Percentiles rank a stretch among this genome's conserved stretches.
These are phyloP conservation scores for Sarcophaga carnaria DNA, from an alignment of 2,888 invertebrate species.

Conservation along the genomic window DNA sequence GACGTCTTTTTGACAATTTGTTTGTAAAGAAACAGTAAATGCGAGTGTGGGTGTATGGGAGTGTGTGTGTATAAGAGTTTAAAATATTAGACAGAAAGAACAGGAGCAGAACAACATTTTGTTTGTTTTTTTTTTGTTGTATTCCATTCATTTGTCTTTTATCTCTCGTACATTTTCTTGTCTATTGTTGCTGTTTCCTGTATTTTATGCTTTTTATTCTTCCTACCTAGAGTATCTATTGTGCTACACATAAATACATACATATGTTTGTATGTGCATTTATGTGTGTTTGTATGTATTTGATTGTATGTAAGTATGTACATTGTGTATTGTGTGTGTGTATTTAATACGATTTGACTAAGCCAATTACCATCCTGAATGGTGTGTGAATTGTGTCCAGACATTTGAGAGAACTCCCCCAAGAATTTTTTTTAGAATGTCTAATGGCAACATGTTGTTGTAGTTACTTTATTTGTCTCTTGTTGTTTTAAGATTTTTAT, in stretches of 20 bases:
- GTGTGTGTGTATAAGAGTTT: neutral
- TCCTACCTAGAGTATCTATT: neutral
- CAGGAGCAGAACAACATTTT: no score
- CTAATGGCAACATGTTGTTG: slow-evolving; percentile 60
- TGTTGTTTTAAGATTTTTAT: neutral
- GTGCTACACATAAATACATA: neutral
- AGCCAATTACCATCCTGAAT: slow-evolving; percentile 71
- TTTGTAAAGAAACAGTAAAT: slow-evolving; percentile 22
- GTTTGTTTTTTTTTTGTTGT: neutral
- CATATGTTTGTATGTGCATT: neutral
- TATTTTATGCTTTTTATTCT: slow-evolving; percentile 19
- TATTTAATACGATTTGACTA: slow-evolving; percentile 70
- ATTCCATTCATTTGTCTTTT: slow-evolving; percentile 22
- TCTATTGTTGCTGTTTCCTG: slow-evolving; percentile 25
- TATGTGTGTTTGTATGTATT: slow-evolving; percentile 37
- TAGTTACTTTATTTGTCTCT: neutral
- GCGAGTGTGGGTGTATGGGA: no score
- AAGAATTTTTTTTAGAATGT: slow-evolving; percentile 50
- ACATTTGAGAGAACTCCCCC: slow-evolving; percentile 50
- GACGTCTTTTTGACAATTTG: slow-evolving; percentile 48
- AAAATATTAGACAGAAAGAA: neutral
- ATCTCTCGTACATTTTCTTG: slow-evolving; percentile 1
- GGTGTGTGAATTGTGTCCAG: slow-evolving; percentile 70
- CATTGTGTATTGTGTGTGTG: slow-evolving; percentile 39
- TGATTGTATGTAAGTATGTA: slow-evolving; percentile 18